Percentiles rank a stretch among this genome's conserved stretches.
These are phyloP conservation scores for Trinorchestia longiramus DNA, from an alignment of 1,140 invertebrate species.

Conservation along the genomic window DNA sequence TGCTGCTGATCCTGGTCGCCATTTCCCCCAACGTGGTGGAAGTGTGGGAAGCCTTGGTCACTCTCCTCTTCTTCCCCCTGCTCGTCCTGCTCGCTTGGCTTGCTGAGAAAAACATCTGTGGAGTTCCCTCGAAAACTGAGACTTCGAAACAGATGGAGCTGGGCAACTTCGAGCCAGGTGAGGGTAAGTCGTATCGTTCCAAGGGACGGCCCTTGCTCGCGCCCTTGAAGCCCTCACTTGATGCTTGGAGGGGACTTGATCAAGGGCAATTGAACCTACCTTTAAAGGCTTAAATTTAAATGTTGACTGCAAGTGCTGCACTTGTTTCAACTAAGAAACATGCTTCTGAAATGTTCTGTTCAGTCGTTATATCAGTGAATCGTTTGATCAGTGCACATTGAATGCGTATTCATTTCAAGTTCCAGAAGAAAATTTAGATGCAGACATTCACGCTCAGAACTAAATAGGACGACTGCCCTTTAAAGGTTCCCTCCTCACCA, in stretches of 20 bases:
- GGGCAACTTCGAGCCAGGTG: slow-evolving; percentile 70
- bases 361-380: neutral
- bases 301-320: neutral
- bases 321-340: neutral
- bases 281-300: neutral
- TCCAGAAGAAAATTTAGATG: too few relatives aligned
- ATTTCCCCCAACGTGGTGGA: slow-evolving; percentile 72
- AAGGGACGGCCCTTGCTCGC: neutral
- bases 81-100: slow-evolving; percentile 74
- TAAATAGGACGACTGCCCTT: neutral
- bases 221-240: neutral
- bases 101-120: slow-evolving; percentile 72
- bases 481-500: neutral
- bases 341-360: neutral
- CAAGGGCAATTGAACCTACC: neutral
- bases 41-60: slow-evolving; percentile 77
- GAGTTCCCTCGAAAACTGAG: slow-evolving; percentile 65
- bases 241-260: neutral
- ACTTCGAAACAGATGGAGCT: slow-evolving; percentile 72
- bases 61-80: slow-evolving; percentile 75
- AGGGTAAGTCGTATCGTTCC: slow-evolving; percentile 66
- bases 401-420: neutral
- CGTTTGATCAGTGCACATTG: neutral
- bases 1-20: slow-evolving; percentile 74
- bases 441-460: too few relatives aligned